phyloP scores from a whole-genome alignment of 1,140 invertebrate genomes.

The Periplaneta americana region DNA sequence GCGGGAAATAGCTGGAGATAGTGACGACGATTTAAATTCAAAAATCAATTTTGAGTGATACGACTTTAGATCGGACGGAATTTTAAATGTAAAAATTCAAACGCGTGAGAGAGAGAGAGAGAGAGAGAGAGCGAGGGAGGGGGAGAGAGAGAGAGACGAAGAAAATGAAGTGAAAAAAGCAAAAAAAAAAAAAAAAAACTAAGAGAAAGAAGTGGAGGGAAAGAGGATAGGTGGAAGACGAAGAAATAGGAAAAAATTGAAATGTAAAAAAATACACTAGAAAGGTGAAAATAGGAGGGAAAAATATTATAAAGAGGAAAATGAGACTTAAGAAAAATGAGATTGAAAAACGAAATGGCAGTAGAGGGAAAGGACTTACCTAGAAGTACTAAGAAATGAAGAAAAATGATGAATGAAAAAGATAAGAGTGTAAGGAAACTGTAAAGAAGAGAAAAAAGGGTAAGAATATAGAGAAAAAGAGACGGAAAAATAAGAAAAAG shows the following conservation, averaged over 20 bases:
- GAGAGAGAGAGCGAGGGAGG: not conserved
- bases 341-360: not conserved
- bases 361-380: not conserved
- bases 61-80: no score
- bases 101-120: not conserved
- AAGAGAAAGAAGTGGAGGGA: not conserved
- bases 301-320: not conserved
- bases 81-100: no score
- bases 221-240: not conserved
- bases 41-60: no score
- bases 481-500: not conserved
- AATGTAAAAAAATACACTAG: not conserved
- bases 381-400: not conserved
- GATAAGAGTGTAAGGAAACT: not conserved
- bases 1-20: no score
- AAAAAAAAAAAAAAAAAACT: not conserved
- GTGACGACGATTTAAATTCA: no score
- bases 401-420: not conserved
- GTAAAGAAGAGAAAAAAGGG: not conserved
- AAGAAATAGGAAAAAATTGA: not conserved
- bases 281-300: not conserved
- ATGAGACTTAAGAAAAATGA: not conserved
- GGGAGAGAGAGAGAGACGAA: not conserved
- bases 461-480: not conserved
- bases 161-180: not conserved